Percentiles rank a stretch among this genome's conserved stretches.
Conservation (phyloP, 2,113 vertebrate species). For the Mungos mungo region DNA sequence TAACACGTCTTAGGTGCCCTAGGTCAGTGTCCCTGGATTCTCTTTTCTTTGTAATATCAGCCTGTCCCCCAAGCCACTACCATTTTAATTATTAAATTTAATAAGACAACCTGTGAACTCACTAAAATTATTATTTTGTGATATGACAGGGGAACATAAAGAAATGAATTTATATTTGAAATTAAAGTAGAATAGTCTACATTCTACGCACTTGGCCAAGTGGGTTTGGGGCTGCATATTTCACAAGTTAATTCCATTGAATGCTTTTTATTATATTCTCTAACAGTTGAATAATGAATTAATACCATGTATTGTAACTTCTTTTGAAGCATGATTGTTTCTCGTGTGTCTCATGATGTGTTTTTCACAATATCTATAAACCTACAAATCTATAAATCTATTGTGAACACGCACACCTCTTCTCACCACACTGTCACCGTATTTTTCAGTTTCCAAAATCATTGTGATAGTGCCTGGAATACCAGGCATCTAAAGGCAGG, state of each 20-base stretch:
- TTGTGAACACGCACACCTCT: background rate
- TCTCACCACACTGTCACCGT: too few relatives aligned
- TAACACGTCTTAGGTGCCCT: background rate
- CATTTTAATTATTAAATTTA: background rate
- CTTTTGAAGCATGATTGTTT: background rate
- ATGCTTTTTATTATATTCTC: background rate
- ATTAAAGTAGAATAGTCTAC: background rate
- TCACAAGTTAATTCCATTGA: background rate
- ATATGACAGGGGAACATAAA: background rate
- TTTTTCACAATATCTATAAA: background rate
- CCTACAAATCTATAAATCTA: background rate
- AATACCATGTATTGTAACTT: background rate
- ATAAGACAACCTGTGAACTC: background rate
- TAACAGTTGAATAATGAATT: background rate
- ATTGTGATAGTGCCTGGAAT: background rate
- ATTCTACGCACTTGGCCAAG: background rate
- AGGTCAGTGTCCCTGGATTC: too few relatives aligned
- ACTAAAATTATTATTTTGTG: background rate
- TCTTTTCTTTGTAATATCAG: background rate
- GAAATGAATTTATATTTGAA: background rate
- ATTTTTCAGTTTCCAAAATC: conserved; percentile 4
- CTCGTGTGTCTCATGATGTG: background rate
- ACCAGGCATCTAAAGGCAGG: background rate
- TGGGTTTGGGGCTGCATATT: background rate
- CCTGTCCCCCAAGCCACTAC: background rate